phyloP scores from a whole-genome alignment of 2,888 invertebrate species.

The Diadegma fenestrale region DNA sequence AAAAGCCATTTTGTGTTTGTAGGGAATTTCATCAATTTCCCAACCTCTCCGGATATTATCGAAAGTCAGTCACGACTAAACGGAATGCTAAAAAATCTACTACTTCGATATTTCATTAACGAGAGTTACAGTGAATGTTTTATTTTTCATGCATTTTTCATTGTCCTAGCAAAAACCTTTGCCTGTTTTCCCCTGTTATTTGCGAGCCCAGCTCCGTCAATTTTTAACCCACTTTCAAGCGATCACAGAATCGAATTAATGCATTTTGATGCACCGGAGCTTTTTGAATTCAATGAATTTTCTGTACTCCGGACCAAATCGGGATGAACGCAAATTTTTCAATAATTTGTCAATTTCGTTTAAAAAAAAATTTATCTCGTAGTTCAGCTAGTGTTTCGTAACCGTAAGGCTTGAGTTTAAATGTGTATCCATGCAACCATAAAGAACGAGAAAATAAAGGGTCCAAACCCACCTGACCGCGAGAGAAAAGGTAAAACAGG shows the following conservation, averaged over 20 bases:
- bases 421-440: background rate
- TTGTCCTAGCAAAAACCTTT: no score
- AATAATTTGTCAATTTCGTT: background rate
- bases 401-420: constrained; percentile 12
- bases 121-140: no score
- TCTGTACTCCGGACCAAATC: background rate
- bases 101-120: background rate
- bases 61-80: background rate
- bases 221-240: no score
- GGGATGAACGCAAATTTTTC: background rate
- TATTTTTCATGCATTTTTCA: no score
- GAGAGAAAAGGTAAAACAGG: constrained; percentile 21
- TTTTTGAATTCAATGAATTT: background rate
- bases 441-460: constrained; percentile 19
- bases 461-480: constrained; percentile 31
- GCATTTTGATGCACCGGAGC: background rate
- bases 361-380: constrained; percentile 21
- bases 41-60: background rate
- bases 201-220: no score
- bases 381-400: constrained; percentile 30
- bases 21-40: background rate
- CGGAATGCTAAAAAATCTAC: background rate
- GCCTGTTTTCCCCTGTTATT: no score
- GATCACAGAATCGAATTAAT: no score
- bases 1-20: background rate